Percentiles rank a stretch among this genome's conserved stretches.
These are phyloP conservation scores for Empis livida DNA, from an alignment of 2,888 invertebrate species.

Conservation along the genomic window DNA sequence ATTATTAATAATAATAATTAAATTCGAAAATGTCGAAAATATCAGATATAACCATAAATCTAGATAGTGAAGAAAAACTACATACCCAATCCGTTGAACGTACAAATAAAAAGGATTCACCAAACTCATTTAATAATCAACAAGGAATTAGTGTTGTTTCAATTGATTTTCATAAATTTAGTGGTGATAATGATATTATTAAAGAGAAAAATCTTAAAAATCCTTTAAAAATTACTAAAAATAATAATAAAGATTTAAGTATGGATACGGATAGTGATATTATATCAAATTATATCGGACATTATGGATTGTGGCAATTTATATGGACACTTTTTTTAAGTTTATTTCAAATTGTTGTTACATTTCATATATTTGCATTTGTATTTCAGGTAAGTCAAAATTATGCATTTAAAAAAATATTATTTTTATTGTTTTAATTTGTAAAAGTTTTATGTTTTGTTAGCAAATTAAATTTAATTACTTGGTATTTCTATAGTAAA, in stretches of 20 bases:
- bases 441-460: too few species aligned
- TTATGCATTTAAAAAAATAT: too few species aligned
- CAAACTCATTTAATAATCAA: not conserved
- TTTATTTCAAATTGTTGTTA: slow-evolving; percentile 46
- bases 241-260: not conserved
- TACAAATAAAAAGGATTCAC: not conserved
- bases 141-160: not conserved
- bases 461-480: too few species aligned
- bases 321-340: slow-evolving; percentile 42
- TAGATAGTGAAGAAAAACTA: too few species aligned
- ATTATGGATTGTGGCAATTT: slow-evolving; percentile 46
- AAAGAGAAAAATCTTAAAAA: not conserved
- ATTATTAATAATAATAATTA: too few species aligned
- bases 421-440: too few species aligned
- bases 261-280: not conserved
- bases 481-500: too few species aligned
- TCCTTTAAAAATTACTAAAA: too few species aligned
- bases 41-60: too few species aligned
- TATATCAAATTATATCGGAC: slow-evolving; percentile 36
- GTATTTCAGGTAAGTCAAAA: slow-evolving; percentile 41
- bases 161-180: not conserved
- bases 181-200: not conserved
- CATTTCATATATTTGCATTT: slow-evolving; percentile 48
- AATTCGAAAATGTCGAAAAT: too few species aligned
- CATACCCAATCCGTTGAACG: too few species aligned